phyloP scores from a whole-genome alignment of 30 jellyfish, hydroid and myxozoan genomes.

The Catostylus mosaicus region DNA sequence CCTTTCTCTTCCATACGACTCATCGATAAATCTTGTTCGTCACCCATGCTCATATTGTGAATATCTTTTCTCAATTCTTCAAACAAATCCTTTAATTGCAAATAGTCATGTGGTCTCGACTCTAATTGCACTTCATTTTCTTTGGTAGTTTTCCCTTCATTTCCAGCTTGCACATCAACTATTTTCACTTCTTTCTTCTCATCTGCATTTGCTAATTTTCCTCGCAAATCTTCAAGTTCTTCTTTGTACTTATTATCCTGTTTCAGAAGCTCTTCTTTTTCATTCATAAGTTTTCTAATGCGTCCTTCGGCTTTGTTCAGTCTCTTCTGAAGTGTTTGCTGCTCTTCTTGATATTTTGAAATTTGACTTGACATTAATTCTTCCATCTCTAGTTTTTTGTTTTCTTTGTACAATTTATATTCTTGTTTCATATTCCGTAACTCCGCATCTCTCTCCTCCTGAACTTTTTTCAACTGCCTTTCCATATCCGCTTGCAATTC shows the following conservation, averaged over 20 bases:
- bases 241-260: slow-evolving; percentile 38
- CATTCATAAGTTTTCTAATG: slow-evolving; percentile 30
- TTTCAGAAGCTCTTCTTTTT: slow-evolving; percentile 32
- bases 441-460: slow-evolving; percentile 68
- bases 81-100: slow-evolving; percentile 14
- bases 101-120: background rate
- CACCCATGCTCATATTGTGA: slow-evolving; percentile 36
- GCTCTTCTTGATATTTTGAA: slow-evolving; percentile 60
- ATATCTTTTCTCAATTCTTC: slow-evolving; percentile 37
- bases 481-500: slow-evolving; percentile 36
- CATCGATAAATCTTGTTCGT: background rate
- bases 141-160: slow-evolving; percentile 9
- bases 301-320: slow-evolving; percentile 57
- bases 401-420: slow-evolving; percentile 27
- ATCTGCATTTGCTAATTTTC: slow-evolving; percentile 22
- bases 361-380: slow-evolving; percentile 60
- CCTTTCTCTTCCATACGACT: background rate
- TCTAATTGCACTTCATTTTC: background rate
- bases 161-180: slow-evolving; percentile 14
- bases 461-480: slow-evolving; percentile 54
- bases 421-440: slow-evolving; percentile 51
- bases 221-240: slow-evolving; percentile 24
- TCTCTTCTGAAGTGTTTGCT: slow-evolving; percentile 50
- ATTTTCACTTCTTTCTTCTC: background rate
- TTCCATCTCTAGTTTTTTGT: slow-evolving; percentile 49